These are phyloP conservation scores for Loris lydekkerianus DNA, from an alignment of 2,797 vertebrate genomes.

Conservation along the genomic window DNA sequence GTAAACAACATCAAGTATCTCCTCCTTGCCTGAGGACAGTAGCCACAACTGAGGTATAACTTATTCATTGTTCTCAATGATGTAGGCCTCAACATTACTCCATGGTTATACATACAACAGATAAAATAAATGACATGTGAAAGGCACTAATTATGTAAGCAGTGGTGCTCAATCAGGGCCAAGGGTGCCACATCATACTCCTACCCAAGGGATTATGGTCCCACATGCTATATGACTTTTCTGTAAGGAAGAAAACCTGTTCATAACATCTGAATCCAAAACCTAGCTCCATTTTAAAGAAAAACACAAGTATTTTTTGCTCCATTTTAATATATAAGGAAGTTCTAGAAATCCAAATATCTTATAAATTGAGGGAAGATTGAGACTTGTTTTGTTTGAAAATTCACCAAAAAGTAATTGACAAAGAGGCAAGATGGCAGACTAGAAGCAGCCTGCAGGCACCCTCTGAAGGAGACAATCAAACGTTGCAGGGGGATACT, in stretches of 20 bases:
- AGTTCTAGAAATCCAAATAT: not conserved
- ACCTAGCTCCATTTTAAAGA: not conserved
- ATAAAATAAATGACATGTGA: not conserved
- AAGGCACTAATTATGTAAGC: not conserved
- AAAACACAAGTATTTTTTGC: constrained; percentile 33
- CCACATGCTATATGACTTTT: not conserved
- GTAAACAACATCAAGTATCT: constrained; percentile 3
- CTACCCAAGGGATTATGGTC: not conserved
- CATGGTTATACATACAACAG: not conserved
- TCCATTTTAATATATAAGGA: not conserved
- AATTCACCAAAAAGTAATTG: not conserved
- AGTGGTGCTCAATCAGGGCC: not conserved
- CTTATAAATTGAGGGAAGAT: not conserved
- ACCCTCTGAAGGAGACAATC: too few relatives aligned
- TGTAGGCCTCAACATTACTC: not conserved
- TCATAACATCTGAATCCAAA: not conserved
- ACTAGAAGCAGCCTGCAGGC: too few relatives aligned
- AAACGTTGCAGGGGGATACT: too few relatives aligned
- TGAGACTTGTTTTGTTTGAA: not conserved
- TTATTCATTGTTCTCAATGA: not conserved
- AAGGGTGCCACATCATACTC: not conserved
- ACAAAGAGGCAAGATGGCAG: not conserved
- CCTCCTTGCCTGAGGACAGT: not conserved
- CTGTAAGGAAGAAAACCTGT: not conserved
- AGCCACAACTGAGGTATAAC: not conserved